Evolutionary conservation across 2,113 vertebrate species (phyloP).

Genomic region (Xenopus laevis): DNA sequence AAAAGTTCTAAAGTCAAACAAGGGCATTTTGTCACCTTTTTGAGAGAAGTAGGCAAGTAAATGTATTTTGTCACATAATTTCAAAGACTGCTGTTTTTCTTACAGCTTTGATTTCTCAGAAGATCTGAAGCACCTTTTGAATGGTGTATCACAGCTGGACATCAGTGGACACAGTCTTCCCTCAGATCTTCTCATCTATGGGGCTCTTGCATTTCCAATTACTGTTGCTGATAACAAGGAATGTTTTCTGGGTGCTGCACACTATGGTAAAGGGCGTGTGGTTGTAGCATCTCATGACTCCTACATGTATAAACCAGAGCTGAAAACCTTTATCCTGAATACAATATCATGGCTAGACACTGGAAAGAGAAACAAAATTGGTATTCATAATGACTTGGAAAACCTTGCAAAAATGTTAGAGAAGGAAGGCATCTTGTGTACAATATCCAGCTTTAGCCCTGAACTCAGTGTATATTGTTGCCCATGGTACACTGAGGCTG

Average conservation of each 20-base stretch:
- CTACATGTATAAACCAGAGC: slow-evolving; percentile 51
- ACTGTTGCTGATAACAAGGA: slow-evolving; percentile 54
- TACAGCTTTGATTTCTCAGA: slow-evolving; percentile 12
- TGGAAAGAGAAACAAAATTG: slow-evolving; percentile 56
- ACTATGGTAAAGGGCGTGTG: slow-evolving; percentile 60
- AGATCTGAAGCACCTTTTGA: slow-evolving; percentile 1
- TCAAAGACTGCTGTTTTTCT: background rate
- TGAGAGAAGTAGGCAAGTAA: too few species aligned
- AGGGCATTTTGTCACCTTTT: too few species aligned
- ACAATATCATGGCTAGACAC: slow-evolving; percentile 64
- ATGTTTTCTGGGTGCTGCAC: slow-evolving; percentile 60
- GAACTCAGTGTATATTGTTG: slow-evolving; percentile 64
- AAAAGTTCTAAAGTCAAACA: too few species aligned
- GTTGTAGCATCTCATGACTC: slow-evolving; percentile 60
- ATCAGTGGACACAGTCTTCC: slow-evolving; percentile 40
- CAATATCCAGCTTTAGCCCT: slow-evolving; percentile 47
- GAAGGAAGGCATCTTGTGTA: slow-evolving; percentile 36
- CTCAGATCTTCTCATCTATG: slow-evolving; percentile 61
- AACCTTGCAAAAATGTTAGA: slow-evolving; percentile 50
- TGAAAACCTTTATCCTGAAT: slow-evolving; percentile 61
- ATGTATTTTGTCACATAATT: background rate
- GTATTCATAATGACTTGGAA: slow-evolving; percentile 53
- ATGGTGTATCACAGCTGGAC: background rate
- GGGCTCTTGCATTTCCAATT: slow-evolving; percentile 57
- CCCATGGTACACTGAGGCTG: slow-evolving; percentile 45